Conservation (phyloP, 2,113 vertebrate genomes). For the Nicator chloris region DNA sequence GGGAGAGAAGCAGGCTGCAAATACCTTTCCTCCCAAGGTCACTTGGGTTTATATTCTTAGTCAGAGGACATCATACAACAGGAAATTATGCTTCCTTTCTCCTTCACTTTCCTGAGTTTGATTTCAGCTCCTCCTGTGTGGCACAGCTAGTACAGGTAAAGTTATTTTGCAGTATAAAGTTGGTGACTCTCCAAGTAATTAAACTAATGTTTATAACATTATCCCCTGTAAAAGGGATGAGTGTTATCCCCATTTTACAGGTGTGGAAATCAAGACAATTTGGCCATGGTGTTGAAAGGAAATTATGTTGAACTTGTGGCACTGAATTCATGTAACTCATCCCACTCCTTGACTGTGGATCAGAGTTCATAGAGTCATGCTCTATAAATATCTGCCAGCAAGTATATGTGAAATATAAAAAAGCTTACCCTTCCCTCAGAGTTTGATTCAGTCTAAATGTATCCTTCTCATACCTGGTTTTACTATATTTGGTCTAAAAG, state of each 20-base stretch:
- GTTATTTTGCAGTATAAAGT: neutral
- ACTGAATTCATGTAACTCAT: conserved; percentile 19
- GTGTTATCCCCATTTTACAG: neutral
- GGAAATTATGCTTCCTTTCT: conserved; percentile 36
- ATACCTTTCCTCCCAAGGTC: neutral
- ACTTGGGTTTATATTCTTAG: neutral
- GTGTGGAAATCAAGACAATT: conserved; percentile 14
- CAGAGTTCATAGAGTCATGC: neutral
- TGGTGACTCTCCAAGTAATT: neutral
- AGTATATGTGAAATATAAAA: neutral
- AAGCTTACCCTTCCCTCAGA: neutral
- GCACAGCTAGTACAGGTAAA: neutral
- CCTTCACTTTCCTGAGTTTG: neutral
- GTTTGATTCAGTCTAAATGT: neutral
- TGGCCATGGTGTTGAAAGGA: conserved; percentile 26
- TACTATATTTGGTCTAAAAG: neutral
- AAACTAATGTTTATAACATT: neutral
- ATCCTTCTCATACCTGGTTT: neutral
- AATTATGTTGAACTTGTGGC: neutral
- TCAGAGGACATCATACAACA: neutral
- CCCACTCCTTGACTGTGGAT: conserved; percentile 4
- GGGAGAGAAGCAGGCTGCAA: neutral
- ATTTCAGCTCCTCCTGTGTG: conserved; percentile 1
- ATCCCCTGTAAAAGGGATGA: neutral
- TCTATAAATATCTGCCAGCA: conserved; percentile 21